Evolutionary conservation across 1,140 invertebrate genomes (phyloP), one percentile per base, ranked within the genome.

Genomic region (Phthorimaea operculella): DNA sequence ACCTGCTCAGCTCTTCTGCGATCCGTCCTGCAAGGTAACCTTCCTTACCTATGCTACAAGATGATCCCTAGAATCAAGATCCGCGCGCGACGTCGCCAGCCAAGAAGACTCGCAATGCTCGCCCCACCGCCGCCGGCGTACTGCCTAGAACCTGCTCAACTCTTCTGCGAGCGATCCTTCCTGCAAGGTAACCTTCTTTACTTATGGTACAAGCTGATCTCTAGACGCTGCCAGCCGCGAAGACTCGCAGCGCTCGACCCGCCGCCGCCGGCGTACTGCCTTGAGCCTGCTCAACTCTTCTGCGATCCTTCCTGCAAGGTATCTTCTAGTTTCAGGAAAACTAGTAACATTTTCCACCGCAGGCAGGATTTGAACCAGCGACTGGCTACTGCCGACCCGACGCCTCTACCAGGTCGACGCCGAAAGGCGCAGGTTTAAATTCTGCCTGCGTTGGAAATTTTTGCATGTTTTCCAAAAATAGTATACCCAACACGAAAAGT

Each of bases 221-320:
- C n/a, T n/a, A n/a, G n/a, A n/a, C n/a, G n/a, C n/a, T n/a, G n/a
- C 10, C 78, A 76, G 58, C 78, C 80, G n/a, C 58, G 73, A 16
- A 63, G 76, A 8, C 52, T 74, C 44, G 60, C 70, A 0, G 67
- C 66, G 0, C 58, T 76, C 11, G 62, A 72, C 0, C 68, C 76
- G 1, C 69, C 74, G 0, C 72, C 71, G 8, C 79, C 74, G 0
- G 58, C 74, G 0, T 83, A 80, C 51, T 80, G 76, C 49, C 55
- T 79, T 10, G 76, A 79, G 15, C 70, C 76, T n/a, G 71, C 73
- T n/a, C 72, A 77, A 53, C 64, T 83, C n/a, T 72, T 75, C 53
- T 80, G 77, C 58, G 77, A 81, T 56, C 77, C 80, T 1, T 61
- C 64, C 52, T 70, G 69, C 56, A 83, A 83, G 70, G 80, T 83